A percentile compares a stretch with the other conserved stretches of the same genome.
These are phyloP conservation scores for Diplogasteroides magnus DNA, from an alignment of 1,140 invertebrate species.

Conservation along the genomic window DNA sequence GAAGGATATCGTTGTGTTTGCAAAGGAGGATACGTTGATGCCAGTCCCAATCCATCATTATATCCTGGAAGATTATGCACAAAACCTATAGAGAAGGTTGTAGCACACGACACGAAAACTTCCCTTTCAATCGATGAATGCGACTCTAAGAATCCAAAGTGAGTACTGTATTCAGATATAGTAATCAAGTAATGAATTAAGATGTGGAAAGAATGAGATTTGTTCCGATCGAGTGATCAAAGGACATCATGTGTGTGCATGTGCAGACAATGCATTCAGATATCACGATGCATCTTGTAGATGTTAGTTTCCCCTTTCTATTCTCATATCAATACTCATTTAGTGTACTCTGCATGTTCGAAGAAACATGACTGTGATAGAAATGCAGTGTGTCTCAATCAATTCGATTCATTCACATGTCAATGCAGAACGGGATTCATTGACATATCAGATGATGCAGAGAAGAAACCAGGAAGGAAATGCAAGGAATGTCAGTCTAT, in stretches of 20 bases:
- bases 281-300: slow-evolving; percentile 48
- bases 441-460: slow-evolving; percentile 49
- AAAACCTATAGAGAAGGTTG: slow-evolving; percentile 39
- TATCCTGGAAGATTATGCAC: slow-evolving; percentile 52
- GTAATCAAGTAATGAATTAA: too few relatives aligned
- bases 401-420: slow-evolving; percentile 51
- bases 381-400: slow-evolving; percentile 50
- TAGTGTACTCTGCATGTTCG: slow-evolving; percentile 43
- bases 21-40: slow-evolving; percentile 46
- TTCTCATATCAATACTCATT: background rate
- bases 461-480: slow-evolving; percentile 41
- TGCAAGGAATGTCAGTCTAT: slow-evolving; percentile 51
- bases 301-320: slow-evolving; percentile 29
- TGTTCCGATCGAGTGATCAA: slow-evolving; percentile 36
- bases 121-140: slow-evolving; percentile 35
- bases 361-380: slow-evolving; percentile 43
- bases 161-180: background rate
- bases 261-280: slow-evolving; percentile 38
- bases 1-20: slow-evolving; percentile 48
- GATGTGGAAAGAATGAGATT: slow-evolving; percentile 43
- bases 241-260: slow-evolving; percentile 43
- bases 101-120: slow-evolving; percentile 6
- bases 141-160: slow-evolving; percentile 22
- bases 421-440: slow-evolving; percentile 49
- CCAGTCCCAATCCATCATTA: slow-evolving; percentile 45